Conservation (phyloP, 2,113 vertebrate genomes). For the Furnarius figulus region DNA sequence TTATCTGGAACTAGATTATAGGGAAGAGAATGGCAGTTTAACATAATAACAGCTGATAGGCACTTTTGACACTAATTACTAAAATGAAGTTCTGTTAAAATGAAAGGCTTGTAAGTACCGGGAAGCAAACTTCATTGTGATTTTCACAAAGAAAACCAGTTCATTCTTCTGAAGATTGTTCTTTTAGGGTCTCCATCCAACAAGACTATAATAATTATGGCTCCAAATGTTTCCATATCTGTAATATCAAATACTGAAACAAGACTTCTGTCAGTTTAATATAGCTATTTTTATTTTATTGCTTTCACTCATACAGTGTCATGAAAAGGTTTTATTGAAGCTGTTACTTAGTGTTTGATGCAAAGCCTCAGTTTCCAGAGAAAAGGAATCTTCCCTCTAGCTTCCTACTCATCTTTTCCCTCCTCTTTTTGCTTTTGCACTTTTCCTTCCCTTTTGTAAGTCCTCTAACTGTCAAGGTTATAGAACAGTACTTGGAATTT, state of each 20-base stretch:
- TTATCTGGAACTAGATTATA: not conserved
- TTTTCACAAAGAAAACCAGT: not conserved
- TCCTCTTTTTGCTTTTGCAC: not conserved
- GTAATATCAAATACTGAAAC: not conserved
- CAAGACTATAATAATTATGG: not conserved
- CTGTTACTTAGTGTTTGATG: not conserved
- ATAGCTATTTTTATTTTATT: not conserved
- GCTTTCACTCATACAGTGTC: not conserved
- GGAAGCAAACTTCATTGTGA: not conserved
- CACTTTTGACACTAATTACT: not conserved
- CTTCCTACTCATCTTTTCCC: not conserved
- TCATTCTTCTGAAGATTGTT: not conserved
- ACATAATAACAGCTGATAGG: not conserved
- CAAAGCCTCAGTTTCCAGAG: not conserved
- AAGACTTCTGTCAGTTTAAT: not conserved
- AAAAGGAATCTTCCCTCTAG: not conserved
- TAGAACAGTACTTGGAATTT: not conserved
- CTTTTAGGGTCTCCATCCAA: not conserved
- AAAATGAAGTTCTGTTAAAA: not conserved
- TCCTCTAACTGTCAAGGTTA: not conserved
- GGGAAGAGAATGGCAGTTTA: not conserved
- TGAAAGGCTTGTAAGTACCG: not conserved
- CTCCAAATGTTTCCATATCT: not conserved
- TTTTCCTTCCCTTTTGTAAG: not conserved
- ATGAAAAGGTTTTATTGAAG: not conserved